Conservation (phyloP, 92 coral and sea anemone genomes). For the Zoanthus sociatus region DNA sequence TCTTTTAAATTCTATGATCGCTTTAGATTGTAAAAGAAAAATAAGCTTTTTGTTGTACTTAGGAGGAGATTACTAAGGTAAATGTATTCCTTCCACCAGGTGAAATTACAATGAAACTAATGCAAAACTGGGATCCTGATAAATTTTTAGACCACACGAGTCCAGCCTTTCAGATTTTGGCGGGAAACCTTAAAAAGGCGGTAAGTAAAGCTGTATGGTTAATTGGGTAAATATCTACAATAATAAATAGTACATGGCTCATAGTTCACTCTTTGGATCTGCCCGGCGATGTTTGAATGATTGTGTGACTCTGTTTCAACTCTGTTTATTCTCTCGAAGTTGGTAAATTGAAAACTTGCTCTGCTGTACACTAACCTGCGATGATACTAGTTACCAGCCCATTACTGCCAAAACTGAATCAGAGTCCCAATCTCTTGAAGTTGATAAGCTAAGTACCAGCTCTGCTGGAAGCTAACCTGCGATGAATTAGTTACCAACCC, state of each 20-base stretch:
- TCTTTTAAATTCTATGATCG: no score
- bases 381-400: not conserved
- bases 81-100: slow-evolving; percentile 55
- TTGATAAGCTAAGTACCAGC: not conserved
- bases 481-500: not conserved
- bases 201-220: slow-evolving; percentile 58
- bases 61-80: no score
- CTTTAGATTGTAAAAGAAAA: no score
- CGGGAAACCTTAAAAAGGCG: slow-evolving; percentile 89
- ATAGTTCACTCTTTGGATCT: not conserved
- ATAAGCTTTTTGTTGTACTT: no score
- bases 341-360: not conserved
- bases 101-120: slow-evolving; percentile 90
- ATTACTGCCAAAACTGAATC: not conserved
- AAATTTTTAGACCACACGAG: slow-evolving; percentile 67
- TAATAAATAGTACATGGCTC: not conserved
- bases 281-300: not conserved
- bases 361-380: not conserved
- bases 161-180: slow-evolving; percentile 76
- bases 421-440: not conserved
- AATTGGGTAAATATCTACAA: not conserved
- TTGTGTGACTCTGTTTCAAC: not conserved
- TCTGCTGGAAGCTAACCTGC: not conserved
- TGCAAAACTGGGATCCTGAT: slow-evolving; percentile 85
- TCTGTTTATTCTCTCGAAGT: not conserved